Conservation (phyloP, 2,888 invertebrate genomes). For the Microdon myrmicae region DNA sequence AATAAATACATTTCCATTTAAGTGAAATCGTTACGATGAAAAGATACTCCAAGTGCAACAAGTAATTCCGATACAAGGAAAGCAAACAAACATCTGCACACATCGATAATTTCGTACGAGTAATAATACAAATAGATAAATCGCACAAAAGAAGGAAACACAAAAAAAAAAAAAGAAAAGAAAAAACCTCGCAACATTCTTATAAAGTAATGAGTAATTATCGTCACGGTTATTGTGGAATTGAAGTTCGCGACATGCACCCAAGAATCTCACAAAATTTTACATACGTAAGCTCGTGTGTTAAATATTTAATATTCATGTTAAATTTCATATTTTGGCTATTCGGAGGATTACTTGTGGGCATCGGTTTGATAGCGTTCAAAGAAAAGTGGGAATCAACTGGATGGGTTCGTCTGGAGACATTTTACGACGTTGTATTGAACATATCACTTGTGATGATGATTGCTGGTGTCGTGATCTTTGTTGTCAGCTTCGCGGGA, state of each 20-base stretch:
- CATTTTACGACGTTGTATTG: constrained; percentile 87
- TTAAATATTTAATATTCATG: constrained; percentile 67
- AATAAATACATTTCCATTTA: too few species aligned
- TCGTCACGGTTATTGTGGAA: constrained; percentile 64
- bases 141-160: too few species aligned
- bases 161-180: constrained; percentile 15
- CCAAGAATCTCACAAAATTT: constrained; percentile 64
- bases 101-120: too few species aligned
- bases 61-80: too few species aligned
- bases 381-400: constrained; percentile 92
- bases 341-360: constrained; percentile 86
- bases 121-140: too few species aligned
- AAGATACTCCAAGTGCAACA: too few species aligned
- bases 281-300: constrained; percentile 66
- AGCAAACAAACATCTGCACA: too few species aligned
- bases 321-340: constrained; percentile 74
- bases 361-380: constrained; percentile 90
- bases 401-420: constrained; percentile 83
- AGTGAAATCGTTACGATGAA: too few species aligned
- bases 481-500: constrained; percentile 92
- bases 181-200: constrained; percentile 24
- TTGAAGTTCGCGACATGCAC: constrained; percentile 61
- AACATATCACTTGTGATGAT: constrained; percentile 92
- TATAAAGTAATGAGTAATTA: constrained; percentile 63
- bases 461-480: constrained; percentile 89